Evolutionary conservation across 2,113 vertebrate genomes (phyloP), one percentile per base, ranked within the genome.

Genomic region (Dermatemys mawii): DNA sequence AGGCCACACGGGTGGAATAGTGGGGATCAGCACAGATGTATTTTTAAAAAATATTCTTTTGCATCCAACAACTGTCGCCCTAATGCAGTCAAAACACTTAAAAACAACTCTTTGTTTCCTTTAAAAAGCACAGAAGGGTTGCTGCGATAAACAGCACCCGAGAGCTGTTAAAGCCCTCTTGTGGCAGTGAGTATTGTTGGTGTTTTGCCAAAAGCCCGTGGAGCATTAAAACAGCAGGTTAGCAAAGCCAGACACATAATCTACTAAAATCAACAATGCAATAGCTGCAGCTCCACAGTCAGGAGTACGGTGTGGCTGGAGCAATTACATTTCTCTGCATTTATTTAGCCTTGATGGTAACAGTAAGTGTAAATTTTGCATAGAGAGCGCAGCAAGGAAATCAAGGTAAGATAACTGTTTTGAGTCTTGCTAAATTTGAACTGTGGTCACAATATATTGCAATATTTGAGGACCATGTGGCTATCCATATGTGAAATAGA

Each of bases 381-480:
- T 78, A 26, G 67, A 17, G 91, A 79, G 48, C 24, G 4, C 76
- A 1, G 81, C 83, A 55, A 12, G 86, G 63, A 27, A 6, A 6
- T 5, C 55, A 2, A 70, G 94, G 94, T 94, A 89, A 87, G 95
- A 8, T 1, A 49, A 53, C 8, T 11, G n/a, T n/a, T 35, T 8
- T 3, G n/a, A 2, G 50, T 5, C 5, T 38, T 4, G 78, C 50
- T 11, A 1, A 4, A 21, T 1, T 17, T 5, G 54, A 57, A 1
- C 13, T 0, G 81, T 19, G 2, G 7, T 9, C 57, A 1, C 53
- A 5, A 12, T 5, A 1, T 5, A 4, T 0, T 6, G 78, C 70
- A 13, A 46, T 2, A n/a, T 67, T 29, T 49, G 11, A 4, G 3
- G 2, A 22, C 50, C 83, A 44, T 27, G 89, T 5, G 88, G 67